Evolutionary conservation across 2,888 invertebrate genomes (phyloP), one percentile per base, ranked within the genome.

Genomic region (Heliconius ismenius): DNA sequence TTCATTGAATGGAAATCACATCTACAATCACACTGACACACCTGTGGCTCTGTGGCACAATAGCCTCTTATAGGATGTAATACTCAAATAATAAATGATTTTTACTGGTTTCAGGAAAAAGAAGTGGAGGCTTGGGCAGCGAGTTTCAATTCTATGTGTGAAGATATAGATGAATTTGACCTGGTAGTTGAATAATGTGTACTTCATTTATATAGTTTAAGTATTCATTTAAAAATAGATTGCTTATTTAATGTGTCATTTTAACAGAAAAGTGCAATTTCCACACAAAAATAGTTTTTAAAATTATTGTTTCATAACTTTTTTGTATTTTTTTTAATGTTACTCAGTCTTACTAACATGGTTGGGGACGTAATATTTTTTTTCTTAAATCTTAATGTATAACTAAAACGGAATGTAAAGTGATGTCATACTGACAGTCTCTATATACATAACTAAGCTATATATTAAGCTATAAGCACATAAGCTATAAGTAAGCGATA

Each of bases 101-200:
- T 67, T 67, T n/a, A 62, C 26, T 24, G 77, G 63, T 93, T 95
- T 80, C 91, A 95, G 95, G 91, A 94, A 84, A 88, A 91, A 79
- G 95, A 94, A 83, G 92, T 89, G 7, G 93, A 95, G 15, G 91
- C 90, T 43, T 95, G 95, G 95, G 95, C 95, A 1, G 92, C 91
- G 0, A 89, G 90, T 58, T 95, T 95, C 83, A 95, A 95, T 83
- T 93, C 95, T 0, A 95, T 95, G 95, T 95, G 95, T 80, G 93
- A 95, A 78, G 95, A 95, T 81, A 86, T 95, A 54, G 95, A 95
- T 7, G 90, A 94, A 1, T 94, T 94, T 81, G 81, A 84, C 80
- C 81, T 85, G 65, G 81, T 85, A 64, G 81, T 84, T 63, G 84
- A 85, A 80, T 85, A 80, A 79, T 39, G 10, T 43, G 60, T 9